These are phyloP conservation scores for Alcis repandata DNA, from an alignment of 2,888 invertebrate genomes.

Conservation along the genomic window DNA sequence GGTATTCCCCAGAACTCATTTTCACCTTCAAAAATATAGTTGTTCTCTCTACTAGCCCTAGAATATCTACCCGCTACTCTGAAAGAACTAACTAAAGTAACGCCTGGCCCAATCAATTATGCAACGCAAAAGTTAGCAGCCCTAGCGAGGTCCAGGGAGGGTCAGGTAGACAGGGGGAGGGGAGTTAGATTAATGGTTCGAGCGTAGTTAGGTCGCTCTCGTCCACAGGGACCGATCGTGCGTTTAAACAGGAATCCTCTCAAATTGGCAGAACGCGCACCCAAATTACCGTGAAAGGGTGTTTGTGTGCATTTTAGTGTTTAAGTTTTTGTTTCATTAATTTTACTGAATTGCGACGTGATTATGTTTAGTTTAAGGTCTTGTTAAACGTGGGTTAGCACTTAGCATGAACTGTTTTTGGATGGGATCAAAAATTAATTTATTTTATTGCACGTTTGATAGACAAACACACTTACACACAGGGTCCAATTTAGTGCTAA, in stretches of 20 bases:
- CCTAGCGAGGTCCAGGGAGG: conserved; percentile 34
- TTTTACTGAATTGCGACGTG: conserved; percentile 21
- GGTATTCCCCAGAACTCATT: no score
- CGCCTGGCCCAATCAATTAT: neutral
- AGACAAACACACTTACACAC: no score
- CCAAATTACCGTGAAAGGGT: conserved; percentile 64
- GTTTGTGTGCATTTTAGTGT: conserved; percentile 46
- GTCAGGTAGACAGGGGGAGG: conserved; percentile 50
- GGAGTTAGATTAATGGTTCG: conserved; percentile 71
- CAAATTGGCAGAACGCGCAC: conserved; percentile 66
- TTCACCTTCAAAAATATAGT: no score
- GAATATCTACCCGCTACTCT: no score
- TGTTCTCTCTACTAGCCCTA: no score
- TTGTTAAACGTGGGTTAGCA: neutral
- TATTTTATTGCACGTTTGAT: no score
- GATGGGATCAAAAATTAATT: neutral
- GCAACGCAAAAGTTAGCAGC: conserved; percentile 2
- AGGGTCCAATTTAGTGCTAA: no score
- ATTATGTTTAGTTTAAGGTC: no score
- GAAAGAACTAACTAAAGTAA: neutral
- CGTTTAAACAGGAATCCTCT: conserved; percentile 74
- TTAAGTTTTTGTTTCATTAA: conserved; percentile 20
- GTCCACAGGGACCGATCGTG: conserved; percentile 75
- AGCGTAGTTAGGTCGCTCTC: conserved; percentile 59
- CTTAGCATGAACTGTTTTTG: neutral